A percentile compares a stretch with the other conserved stretches of the same genome.
phyloP scores from a whole-genome alignment of 2,888 invertebrate species.

The Caradrina kadenii region DNA sequence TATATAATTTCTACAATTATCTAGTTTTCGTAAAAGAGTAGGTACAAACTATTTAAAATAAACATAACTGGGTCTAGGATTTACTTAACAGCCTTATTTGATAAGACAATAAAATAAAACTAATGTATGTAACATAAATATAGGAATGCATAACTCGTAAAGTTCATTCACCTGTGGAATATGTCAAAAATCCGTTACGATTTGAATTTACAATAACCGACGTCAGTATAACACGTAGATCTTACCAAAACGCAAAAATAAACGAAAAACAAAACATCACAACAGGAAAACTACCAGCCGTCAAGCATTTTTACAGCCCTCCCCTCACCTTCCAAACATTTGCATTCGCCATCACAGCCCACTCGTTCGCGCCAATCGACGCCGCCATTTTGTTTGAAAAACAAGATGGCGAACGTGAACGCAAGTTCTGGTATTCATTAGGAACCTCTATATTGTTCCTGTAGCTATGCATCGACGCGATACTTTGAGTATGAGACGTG shows the following conservation, averaged over 20 bases:
- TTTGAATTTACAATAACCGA: not conserved
- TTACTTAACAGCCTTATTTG: not conserved
- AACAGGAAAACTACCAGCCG: slow-evolving; percentile 74
- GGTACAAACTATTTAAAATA: no score
- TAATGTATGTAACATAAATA: not conserved
- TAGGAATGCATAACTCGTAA: not conserved
- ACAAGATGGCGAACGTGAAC: slow-evolving; percentile 90
- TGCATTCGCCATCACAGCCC: slow-evolving; percentile 87
- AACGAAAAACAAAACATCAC: slow-evolving; percentile 62
- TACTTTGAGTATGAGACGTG: slow-evolving; percentile 88
- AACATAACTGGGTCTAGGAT: not conserved
- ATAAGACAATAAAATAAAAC: not conserved
- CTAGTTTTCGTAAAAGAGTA: no score
- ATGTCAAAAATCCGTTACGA: not conserved
- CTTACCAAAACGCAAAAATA: slow-evolving; percentile 79
- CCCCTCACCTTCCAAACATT: slow-evolving; percentile 90
- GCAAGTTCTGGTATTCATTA: slow-evolving; percentile 87
- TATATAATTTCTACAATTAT: no score
- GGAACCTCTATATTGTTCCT: slow-evolving; percentile 88
- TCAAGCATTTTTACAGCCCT: slow-evolving; percentile 81
- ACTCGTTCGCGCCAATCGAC: slow-evolving; percentile 87
- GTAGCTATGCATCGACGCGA: slow-evolving; percentile 90
- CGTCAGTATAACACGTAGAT: slow-evolving; percentile 71
- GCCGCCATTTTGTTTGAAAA: slow-evolving; percentile 89
- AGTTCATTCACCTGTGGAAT: not conserved